Conservation (phyloP, 2,797 vertebrate species). For the Pogonophryne albipinna region DNA sequence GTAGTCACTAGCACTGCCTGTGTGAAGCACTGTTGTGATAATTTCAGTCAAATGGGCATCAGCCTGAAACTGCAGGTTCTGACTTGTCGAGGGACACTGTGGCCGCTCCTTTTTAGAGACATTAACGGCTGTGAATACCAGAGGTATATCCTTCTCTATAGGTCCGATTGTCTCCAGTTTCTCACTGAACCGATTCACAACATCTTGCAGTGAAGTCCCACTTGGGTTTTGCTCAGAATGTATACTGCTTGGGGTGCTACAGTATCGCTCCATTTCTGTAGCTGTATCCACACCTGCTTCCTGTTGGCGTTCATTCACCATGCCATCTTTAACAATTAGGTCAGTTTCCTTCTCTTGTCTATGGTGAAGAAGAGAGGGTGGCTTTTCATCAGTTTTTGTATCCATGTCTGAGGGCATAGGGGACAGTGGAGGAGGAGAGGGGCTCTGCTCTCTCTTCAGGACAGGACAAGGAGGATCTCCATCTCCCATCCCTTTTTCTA, state of each 20-base stretch:
- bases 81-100: slow-evolving; percentile 80
- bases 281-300: slow-evolving; percentile 43
- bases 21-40: slow-evolving; percentile 91
- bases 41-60: slow-evolving; percentile 90
- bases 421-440: slow-evolving; percentile 92
- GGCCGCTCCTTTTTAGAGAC: slow-evolving; percentile 78
- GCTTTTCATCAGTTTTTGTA: slow-evolving; percentile 84
- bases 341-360: slow-evolving; percentile 76
- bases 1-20: slow-evolving; percentile 89
- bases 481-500: slow-evolving; percentile 48
- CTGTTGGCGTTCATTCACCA: slow-evolving; percentile 36
- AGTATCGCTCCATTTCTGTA: slow-evolving; percentile 62
- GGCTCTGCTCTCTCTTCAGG: slow-evolving; percentile 84
- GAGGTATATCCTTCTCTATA: slow-evolving; percentile 82
- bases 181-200: slow-evolving; percentile 92
- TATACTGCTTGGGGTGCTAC: slow-evolving; percentile 61
- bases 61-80: slow-evolving; percentile 82
- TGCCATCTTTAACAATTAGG: slow-evolving; percentile 36
- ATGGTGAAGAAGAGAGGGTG: slow-evolving; percentile 89
- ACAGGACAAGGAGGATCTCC: slow-evolving; percentile 74
- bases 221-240: slow-evolving; percentile 77
- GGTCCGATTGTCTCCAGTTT: slow-evolving; percentile 92
- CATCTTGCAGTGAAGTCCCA: slow-evolving; percentile 87
- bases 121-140: slow-evolving; percentile 76
- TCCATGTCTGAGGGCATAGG: slow-evolving; percentile 87